Evolutionary conservation across 2,888 invertebrate species (phyloP).

Genomic region (Anorthoa munda): DNA sequence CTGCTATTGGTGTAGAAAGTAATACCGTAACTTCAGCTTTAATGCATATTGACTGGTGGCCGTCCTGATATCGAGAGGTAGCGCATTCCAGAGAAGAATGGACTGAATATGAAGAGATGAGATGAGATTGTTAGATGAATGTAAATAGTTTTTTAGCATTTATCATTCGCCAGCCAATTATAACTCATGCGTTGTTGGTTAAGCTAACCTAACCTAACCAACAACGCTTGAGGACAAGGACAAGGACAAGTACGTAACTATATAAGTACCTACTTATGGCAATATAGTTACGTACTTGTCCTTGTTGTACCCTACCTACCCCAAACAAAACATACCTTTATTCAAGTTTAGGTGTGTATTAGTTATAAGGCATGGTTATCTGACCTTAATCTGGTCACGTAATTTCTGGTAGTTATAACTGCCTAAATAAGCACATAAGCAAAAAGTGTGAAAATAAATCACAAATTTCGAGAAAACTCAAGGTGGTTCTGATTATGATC

Average conservation of each 20-base stretch:
- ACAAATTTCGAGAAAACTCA: not conserved
- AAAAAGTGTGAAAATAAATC: not conserved
- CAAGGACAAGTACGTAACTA: no score
- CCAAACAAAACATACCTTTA: not conserved
- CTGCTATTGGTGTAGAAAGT: no score
- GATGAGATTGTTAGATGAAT: no score
- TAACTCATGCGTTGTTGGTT: not conserved
- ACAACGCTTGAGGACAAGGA: no score
- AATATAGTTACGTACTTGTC: not conserved
- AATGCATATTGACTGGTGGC: no score
- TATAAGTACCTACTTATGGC: no score
- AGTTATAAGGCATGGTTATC: constrained; percentile 1
- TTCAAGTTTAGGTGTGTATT: not conserved
- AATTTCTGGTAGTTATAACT: not conserved
- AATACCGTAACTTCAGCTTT: no score
- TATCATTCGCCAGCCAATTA: not conserved
- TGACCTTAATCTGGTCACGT: constrained; percentile 19
- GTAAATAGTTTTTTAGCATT: not conserved
- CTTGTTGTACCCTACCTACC: not conserved
- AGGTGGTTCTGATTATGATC: constrained; percentile 18
- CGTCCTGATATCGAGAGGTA: no score
- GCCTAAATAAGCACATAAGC: no score
- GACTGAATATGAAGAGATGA: no score
- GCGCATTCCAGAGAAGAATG: no score
- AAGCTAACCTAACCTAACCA: no score